Evolutionary conservation across 2,888 invertebrate genomes (phyloP), one percentile per base, ranked within the genome.

Genomic region (Corythucha ciliata): DNA sequence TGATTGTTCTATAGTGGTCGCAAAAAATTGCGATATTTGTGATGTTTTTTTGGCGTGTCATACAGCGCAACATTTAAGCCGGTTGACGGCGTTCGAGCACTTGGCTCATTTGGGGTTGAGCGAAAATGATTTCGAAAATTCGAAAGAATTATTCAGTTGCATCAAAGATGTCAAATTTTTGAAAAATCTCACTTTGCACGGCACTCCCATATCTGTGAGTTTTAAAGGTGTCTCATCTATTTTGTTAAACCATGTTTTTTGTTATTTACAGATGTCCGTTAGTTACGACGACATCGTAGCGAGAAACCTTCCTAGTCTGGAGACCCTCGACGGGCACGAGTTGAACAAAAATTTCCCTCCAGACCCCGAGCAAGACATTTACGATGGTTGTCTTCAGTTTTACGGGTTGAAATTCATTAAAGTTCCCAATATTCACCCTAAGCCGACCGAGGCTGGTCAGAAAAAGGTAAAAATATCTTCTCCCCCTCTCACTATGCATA

Each of bases 181-280:
- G 22, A 47, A 29, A 26, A 41, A 41, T 18, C 32, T 56, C 7
- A 29, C 32, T 6, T 25, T 56, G 21, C 37, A 34, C 20, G 56
- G 54, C 20, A 56, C 50, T 22, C 56, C 56, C 14, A 44, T 48
- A 16, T 54, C 56, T 20, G 56, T 56, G 46, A 29, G 6, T 4
- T 18, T 39, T 18, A n/a, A 18, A 39, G n/a, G 16, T 29, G 8
- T 29, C 29, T 12, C 29, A 29, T 29, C 10, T 29, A 10, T 29
- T 29, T 29, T 12, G 12, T 21, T 6, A 39, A 39, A n/a, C n/a
- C n/a, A 20, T n/a, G 21, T 20, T 5, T 39, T 39, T 18, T 39
- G 16, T 3, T 8, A 14, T 25, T 8, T 20, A 14, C 48, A 53
- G 53, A 40, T 48, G 5, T 39, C 34, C 3, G 53, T 27, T 22